These are phyloP conservation scores for Cryptocheilus praepositus DNA, from an alignment of 2,888 invertebrate species.

Conservation along the genomic window DNA sequence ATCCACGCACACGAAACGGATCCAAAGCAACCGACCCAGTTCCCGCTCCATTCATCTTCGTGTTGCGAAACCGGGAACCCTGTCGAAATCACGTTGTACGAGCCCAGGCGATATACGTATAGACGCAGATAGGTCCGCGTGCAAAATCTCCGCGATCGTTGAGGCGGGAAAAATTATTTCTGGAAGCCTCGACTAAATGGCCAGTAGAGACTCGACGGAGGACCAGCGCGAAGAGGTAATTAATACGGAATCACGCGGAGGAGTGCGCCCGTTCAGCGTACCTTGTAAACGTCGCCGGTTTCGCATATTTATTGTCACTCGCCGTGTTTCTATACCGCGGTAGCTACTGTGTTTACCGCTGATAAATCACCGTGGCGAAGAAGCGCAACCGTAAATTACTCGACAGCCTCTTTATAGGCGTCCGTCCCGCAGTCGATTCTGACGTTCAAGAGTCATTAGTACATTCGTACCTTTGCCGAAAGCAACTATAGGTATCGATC, in stretches of 20 bases:
- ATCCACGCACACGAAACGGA: neutral
- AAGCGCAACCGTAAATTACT: slow-evolving; percentile 15
- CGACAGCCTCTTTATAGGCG: no score
- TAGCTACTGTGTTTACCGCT: slow-evolving; percentile 5
- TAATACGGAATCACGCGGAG: no score
- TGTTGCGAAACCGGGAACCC: neutral
- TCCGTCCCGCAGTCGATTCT: no score
- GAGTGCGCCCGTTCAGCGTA: slow-evolving; percentile 6
- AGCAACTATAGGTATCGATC: no score
- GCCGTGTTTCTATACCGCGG: slow-evolving; percentile 22
- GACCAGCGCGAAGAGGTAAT: no score
- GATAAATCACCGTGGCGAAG: slow-evolving; percentile 25
- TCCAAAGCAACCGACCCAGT: slow-evolving; percentile 16
- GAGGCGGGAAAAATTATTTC: no score
- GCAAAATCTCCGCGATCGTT: slow-evolving; percentile 25
- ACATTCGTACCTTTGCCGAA: no score
- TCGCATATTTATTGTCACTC: slow-evolving; percentile 15
- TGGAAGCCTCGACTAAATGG: no score
- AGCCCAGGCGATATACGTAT: neutral
- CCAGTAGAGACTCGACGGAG: no score
- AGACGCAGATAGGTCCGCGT: slow-evolving; percentile 1
- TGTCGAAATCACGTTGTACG: slow-evolving; percentile 3
- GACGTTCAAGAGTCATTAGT: no score
- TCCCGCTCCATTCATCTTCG: slow-evolving; percentile 3
- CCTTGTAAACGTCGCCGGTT: neutral